Percentiles rank a stretch among this genome's conserved stretches.
phyloP scores from a whole-genome alignment of 2,797 vertebrate species.

The Tragelaphus oryx region DNA sequence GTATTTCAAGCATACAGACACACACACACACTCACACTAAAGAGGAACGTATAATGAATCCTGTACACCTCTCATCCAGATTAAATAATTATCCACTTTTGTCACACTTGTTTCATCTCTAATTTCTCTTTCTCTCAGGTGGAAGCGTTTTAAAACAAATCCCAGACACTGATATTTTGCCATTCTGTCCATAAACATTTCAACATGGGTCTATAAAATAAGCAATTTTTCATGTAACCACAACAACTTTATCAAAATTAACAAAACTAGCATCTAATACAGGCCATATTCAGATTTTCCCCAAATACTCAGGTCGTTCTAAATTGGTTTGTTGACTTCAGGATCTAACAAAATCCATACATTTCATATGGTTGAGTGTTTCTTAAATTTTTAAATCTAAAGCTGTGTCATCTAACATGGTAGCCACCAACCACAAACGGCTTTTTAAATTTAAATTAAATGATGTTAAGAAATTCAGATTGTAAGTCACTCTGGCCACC shows the following conservation, averaged over 20 bases:
- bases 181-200: neutral
- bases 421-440: neutral
- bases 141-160: neutral
- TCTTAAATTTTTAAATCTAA: neutral
- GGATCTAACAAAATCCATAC: neutral
- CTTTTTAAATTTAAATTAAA: neutral
- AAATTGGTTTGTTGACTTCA: neutral
- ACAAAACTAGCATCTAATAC: neutral
- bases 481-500: neutral
- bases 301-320: neutral
- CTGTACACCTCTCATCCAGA: neutral
- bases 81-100: neutral
- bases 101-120: neutral
- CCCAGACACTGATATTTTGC: neutral
- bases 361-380: neutral
- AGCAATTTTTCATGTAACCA: neutral
- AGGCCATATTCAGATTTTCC: neutral
- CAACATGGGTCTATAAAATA: neutral
- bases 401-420: neutral
- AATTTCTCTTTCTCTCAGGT: neutral
- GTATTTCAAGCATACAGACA: neutral
- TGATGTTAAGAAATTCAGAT: neutral
- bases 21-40: neutral
- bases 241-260: neutral
- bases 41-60: neutral